Evolutionary conservation across 2,888 invertebrate genomes (phyloP), one percentile per base, ranked within the genome.

Genomic region (Plagiodera versicolora): DNA sequence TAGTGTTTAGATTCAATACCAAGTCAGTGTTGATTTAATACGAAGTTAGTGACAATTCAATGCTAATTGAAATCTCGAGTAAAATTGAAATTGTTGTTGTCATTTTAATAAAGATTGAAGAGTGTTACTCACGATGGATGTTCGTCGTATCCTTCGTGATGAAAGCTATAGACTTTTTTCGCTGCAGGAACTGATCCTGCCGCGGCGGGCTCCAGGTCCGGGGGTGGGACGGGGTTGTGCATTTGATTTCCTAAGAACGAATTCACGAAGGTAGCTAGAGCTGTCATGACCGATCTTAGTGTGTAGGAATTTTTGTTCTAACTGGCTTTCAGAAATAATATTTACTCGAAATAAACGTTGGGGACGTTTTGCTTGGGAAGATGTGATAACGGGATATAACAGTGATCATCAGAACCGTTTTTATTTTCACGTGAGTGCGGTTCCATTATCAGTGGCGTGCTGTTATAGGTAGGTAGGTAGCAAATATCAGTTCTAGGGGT

Each of bases 231-330:
- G 9, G 57, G n/a, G 30, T 52, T 55, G 45, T 53, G 54, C 46
- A 61, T 58, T 8, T 61, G 59, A 32, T 57, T 58, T 30, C 46
- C 61, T 56, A 70, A 39, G 50, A 69, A 60, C 2, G 66, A 52
- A 45, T 68, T 68, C 19, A 51, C 48, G 10, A 55, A 9, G 9
- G 62, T 55, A 2, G 66, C 53, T 44, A 66, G 53, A 4, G 24
- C 3, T 6, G 6, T 24, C 4, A 6, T 6, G 24, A 6, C 24
- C n/a, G n/a, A n/a, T n/a, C n/a, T n/a, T n/a, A n/a, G n/a, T n/a
- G n/a, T 5, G 24, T 24, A 3, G 24, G 24, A 24, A 3, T 24
- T 24, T 24, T n/a, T n/a, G n/a, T n/a, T n/a, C n/a, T n/a, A n/a
- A n/a, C n/a, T n/a, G n/a, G n/a, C n/a, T n/a, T n/a, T n/a, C n/a